Percentiles rank a stretch among this genome's conserved stretches.
phyloP scores from a whole-genome alignment of 2,797 vertebrate species.

The Hozukius guyotensis region DNA sequence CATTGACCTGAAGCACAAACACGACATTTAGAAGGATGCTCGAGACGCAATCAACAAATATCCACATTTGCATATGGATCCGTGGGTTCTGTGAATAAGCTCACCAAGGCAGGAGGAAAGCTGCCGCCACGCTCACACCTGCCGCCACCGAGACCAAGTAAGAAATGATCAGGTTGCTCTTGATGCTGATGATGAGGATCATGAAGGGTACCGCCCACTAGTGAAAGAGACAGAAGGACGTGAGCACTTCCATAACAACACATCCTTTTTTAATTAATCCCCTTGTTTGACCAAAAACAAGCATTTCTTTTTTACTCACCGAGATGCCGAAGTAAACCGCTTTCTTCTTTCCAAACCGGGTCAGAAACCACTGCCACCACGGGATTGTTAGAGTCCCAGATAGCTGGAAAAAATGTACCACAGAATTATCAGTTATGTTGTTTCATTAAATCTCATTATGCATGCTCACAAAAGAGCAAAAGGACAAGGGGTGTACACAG shows the following conservation, averaged over 20 bases:
- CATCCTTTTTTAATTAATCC: not conserved
- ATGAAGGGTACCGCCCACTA: constrained; percentile 95
- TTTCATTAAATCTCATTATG: not conserved
- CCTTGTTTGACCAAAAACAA: not conserved
- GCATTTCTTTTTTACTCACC: constrained; percentile 77
- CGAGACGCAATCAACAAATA: not conserved
- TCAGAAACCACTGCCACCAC: constrained; percentile 97
- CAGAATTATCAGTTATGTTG: not conserved
- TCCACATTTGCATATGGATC: not conserved
- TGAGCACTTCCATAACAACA: not conserved
- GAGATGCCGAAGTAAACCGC: constrained; percentile 90
- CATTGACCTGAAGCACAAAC: constrained; percentile 89
- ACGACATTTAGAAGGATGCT: not conserved
- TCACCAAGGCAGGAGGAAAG: constrained; percentile 95
- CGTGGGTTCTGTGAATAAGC: not conserved
- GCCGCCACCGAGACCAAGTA: constrained; percentile 90
- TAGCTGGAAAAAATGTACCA: constrained; percentile 67
- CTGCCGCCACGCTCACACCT: constrained; percentile 91
- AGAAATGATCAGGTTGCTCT: constrained; percentile 86
- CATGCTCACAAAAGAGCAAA: not conserved
- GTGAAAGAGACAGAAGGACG: not conserved
- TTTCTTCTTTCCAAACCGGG: constrained; percentile 92
- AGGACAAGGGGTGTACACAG: not conserved
- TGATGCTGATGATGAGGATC: constrained; percentile 83
- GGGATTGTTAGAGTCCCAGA: constrained; percentile 93